A percentile compares a stretch with the other conserved stretches of the same genome.
Evolutionary conservation across 92 coral and sea anemone genomes (phyloP).

Genomic region (Parazoanthus darwini): DNA sequence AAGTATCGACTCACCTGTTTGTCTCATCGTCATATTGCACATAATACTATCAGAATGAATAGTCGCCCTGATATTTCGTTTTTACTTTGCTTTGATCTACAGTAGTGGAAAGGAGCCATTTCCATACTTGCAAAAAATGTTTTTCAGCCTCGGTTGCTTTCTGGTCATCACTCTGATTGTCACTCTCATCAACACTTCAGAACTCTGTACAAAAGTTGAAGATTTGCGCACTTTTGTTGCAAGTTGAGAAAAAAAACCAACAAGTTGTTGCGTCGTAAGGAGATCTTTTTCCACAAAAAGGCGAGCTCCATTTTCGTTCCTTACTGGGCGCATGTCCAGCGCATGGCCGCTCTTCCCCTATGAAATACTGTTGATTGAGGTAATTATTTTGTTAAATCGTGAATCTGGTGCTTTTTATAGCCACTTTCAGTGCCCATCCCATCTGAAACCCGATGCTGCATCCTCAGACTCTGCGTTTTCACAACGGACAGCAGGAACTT

Average conservation of each 20-base stretch:
- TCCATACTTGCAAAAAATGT: background rate
- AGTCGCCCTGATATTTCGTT: too few relatives aligned
- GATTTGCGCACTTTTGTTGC: too few relatives aligned
- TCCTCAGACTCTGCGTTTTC: background rate
- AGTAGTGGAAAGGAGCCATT: too few relatives aligned
- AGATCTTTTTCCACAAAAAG: conserved; percentile 32
- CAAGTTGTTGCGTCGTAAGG: conserved; percentile 23
- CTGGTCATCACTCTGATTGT: background rate
- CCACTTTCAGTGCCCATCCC: conserved; percentile 47
- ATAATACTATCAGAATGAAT: too few relatives aligned
- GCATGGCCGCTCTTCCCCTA: background rate
- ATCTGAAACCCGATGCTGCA: conserved; percentile 24
- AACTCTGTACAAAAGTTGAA: too few relatives aligned
- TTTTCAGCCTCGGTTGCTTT: conserved; percentile 25
- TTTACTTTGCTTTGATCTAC: too few relatives aligned
- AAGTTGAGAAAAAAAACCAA: conserved; percentile 19
- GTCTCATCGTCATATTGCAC: too few relatives aligned
- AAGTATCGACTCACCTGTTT: too few relatives aligned
- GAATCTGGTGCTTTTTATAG: background rate
- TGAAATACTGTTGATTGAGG: background rate
- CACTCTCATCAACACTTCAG: too few relatives aligned
- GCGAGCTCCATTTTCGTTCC: background rate
- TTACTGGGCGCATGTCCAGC: background rate
- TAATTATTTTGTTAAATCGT: background rate
- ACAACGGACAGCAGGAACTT: conserved; percentile 45